Evolutionary conservation across 2,113 vertebrate species (phyloP).

Genomic region (Heterotis niloticus): DNA sequence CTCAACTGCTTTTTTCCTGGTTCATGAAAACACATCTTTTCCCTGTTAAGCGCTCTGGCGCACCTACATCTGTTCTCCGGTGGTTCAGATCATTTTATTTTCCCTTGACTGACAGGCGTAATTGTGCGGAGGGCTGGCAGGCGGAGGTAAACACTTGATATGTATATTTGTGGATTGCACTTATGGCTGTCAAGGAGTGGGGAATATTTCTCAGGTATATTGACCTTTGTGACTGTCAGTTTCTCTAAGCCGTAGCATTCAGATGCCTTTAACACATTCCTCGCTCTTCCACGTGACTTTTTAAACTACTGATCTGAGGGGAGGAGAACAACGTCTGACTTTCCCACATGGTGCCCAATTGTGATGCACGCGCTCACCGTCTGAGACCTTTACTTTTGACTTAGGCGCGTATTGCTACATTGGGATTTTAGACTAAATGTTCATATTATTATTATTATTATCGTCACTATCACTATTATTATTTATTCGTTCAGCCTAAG

Average conservation of each 20-base stretch:
- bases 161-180: conserved; percentile 49
- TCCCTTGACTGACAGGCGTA: conserved; percentile 73
- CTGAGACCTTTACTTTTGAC: too few relatives aligned
- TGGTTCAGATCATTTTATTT: conserved; percentile 58
- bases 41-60: conserved; percentile 48
- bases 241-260: conserved; percentile 4
- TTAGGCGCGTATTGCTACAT: too few relatives aligned
- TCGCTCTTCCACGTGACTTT: not conserved
- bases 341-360: too few relatives aligned
- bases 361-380: too few relatives aligned
- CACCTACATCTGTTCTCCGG: conserved; percentile 63
- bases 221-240: conserved; percentile 42
- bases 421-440: too few relatives aligned
- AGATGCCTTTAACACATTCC: conserved; percentile 22
- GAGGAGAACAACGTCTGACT: not conserved
- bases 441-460: too few relatives aligned
- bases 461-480: too few relatives aligned
- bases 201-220: conserved; percentile 43
- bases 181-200: conserved; percentile 46
- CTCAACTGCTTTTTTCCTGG: conserved; percentile 58
- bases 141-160: conserved; percentile 46
- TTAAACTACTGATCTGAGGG: not conserved
- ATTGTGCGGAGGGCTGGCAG: conserved; percentile 50
- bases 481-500: too few relatives aligned
- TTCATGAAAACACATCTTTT: conserved; percentile 63